Percentiles rank a stretch among this genome's conserved stretches.
Evolutionary conservation across 2,888 invertebrate species (phyloP).

Genomic region (Andricus curvator): DNA sequence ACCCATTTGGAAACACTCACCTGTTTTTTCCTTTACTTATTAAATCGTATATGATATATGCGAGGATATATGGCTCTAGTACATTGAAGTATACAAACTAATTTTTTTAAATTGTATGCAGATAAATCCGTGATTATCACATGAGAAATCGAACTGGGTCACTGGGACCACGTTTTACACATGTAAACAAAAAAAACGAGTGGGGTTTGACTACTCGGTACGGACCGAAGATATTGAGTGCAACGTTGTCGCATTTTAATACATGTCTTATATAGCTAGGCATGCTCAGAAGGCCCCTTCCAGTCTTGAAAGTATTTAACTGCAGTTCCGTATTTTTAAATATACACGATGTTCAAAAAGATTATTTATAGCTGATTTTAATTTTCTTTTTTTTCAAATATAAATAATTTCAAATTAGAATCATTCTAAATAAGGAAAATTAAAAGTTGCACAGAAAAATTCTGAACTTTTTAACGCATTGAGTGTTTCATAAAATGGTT

Average conservation of each 20-base stretch:
- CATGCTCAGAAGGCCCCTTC: conserved; percentile 53
- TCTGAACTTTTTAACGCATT: too few relatives aligned
- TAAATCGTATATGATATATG: neutral
- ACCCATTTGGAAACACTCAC: neutral
- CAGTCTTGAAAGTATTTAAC: conserved; percentile 21
- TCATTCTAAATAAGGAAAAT: too few relatives aligned
- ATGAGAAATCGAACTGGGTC: neutral
- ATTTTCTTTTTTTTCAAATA: neutral
- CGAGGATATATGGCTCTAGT: neutral
- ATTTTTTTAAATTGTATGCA: too few relatives aligned
- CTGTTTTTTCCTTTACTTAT: neutral
- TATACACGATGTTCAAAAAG: neutral
- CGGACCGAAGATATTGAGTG: conserved; percentile 55
- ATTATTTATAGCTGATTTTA: neutral
- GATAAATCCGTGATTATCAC: too few relatives aligned
- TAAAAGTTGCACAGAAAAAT: too few relatives aligned
- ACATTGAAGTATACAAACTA: neutral
- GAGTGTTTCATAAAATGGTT: too few relatives aligned
- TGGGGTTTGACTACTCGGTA: conserved; percentile 36
- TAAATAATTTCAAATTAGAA: neutral
- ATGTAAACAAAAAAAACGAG: neutral
- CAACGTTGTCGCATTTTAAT: conserved; percentile 57
- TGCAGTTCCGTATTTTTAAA: neutral
- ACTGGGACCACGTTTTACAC: neutral
- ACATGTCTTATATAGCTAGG: conserved; percentile 62